phyloP scores from a whole-genome alignment of 2,797 vertebrate species.

The Poeciliopsis gracilis region DNA sequence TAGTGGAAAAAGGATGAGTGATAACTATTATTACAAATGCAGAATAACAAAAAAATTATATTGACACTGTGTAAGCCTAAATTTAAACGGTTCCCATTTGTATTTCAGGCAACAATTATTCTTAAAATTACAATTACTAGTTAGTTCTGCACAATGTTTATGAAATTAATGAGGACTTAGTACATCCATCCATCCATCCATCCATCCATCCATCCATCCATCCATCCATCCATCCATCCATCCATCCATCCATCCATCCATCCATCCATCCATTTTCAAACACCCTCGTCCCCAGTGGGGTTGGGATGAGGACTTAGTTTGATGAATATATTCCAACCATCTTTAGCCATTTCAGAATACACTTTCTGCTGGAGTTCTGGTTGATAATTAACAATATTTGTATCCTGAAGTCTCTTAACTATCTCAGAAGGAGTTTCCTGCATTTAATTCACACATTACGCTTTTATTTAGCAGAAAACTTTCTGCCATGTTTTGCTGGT shows the following conservation, averaged over 20 bases:
- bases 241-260: no score
- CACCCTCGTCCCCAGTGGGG: no score
- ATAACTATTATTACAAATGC: background rate
- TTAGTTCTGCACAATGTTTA: background rate
- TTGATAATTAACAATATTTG: background rate
- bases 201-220: background rate
- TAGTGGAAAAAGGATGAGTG: background rate
- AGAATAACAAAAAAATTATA: background rate
- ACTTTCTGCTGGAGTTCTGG: background rate
- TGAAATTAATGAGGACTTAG: background rate
- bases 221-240: background rate
- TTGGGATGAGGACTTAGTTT: background rate
- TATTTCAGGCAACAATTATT: background rate
- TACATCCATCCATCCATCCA: background rate
- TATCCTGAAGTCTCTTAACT: background rate
- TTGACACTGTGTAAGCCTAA: background rate
- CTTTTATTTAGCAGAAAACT: conserved; percentile 16
- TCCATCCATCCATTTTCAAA: background rate
- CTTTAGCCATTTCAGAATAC: background rate
- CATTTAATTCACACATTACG: background rate
- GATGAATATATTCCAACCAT: background rate
- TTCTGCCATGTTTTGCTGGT: background rate
- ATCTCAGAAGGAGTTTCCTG: background rate
- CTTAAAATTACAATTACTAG: background rate
- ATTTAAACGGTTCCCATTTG: background rate